These are phyloP conservation scores for Chaetogeoica ovagalla DNA, from an alignment of 2,888 invertebrate genomes.

Conservation along the genomic window DNA sequence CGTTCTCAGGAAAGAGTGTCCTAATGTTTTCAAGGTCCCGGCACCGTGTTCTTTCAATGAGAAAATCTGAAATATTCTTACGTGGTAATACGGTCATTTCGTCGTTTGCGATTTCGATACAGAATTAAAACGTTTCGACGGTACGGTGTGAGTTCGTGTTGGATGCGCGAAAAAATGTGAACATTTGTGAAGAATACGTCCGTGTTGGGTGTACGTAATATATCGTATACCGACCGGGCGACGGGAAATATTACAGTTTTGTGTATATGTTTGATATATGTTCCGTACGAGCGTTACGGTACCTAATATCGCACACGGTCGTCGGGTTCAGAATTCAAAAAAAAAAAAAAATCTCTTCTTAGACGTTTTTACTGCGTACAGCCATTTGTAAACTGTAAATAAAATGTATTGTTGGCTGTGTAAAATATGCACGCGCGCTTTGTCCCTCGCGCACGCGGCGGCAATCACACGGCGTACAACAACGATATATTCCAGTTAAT, in stretches of 20 bases:
- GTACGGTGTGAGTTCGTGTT: background rate
- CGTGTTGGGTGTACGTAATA: too few relatives aligned
- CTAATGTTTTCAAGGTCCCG: too few relatives aligned
- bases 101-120: too few relatives aligned
- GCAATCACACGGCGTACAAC: background rate
- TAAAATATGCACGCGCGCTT: background rate
- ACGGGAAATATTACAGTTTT: constrained; percentile 1
- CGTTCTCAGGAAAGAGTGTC: too few relatives aligned
- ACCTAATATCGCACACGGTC: background rate
- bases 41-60: too few relatives aligned
- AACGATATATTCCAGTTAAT: background rate
- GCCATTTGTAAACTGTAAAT: constrained; percentile 36
- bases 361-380: constrained; percentile 13
- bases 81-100: too few relatives aligned
- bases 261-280: constrained; percentile 14
- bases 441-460: too few relatives aligned
- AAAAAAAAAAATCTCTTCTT: constrained; percentile 7
- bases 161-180: background rate
- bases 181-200: background rate
- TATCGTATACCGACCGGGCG: too few relatives aligned
- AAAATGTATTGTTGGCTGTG: constrained; percentile 8
- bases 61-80: too few relatives aligned
- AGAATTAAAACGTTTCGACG: too few relatives aligned
- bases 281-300: background rate
- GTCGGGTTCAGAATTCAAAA: constrained; percentile 14